Evolutionary conservation across 2,797 vertebrate genomes (phyloP), one percentile per base, ranked within the genome.

Genomic region (Percopsis omiscomaycus): DNA sequence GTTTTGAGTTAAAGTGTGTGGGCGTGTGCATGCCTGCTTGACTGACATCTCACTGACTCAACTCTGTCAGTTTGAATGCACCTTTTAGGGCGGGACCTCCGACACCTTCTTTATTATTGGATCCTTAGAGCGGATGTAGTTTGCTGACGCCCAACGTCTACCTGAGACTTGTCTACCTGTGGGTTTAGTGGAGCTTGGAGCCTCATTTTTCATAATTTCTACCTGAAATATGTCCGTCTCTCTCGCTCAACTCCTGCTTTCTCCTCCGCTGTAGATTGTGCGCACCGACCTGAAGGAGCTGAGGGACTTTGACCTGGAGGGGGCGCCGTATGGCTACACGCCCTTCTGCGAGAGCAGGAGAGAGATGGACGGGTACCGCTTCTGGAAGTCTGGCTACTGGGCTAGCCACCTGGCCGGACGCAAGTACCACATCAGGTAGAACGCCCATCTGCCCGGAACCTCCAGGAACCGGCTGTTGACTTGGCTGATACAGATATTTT

Each of bases 381-480:
- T 98, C 91, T 99, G 97, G 97, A 99, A 95, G 71, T 96, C 97
- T 0, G 97, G 97, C 1, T 99, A 99, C 88, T 98, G 97, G 97
- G 96, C 97, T 58, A 98, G 96, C 75, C 97, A 99, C 76, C 91
- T 99, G 67, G 95, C 96, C 3, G 96, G 96, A 9, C 93, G 97
- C 55, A 98, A 95, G 86, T 99, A 99, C 82, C 97, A 99, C 69
- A 99, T 99, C 92, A 99, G 97, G 97, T 97, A 88, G 5, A 13
- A 1, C 8, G 45, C 54, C 6, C 14, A 22, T 22, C 22, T 1
- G 22, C 22, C 22, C 22, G 22, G 22, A 22, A 22, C 22, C 22
- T 22, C 22, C 22, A 22, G 22, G 22, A 22, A 22, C 9, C 15
- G 5, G 37, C 32, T 37, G 45, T 2, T 6, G 5, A 37, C 50